Conservation (phyloP, 2,888 invertebrate genomes). For the Pollenia labialis region DNA sequence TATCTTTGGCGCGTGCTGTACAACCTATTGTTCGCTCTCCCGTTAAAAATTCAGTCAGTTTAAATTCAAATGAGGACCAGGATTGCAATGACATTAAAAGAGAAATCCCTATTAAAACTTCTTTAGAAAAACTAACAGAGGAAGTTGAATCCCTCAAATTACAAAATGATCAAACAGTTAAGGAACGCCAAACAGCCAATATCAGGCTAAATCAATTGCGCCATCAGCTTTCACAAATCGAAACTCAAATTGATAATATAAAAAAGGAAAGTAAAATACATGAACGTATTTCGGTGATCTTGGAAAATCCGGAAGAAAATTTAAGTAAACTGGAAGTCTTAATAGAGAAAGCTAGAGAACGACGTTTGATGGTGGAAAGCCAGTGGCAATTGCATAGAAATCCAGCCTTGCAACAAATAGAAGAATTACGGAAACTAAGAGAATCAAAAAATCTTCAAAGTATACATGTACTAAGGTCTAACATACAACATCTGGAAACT, state of each 20-base stretch:
- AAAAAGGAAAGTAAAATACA: constrained; percentile 85
- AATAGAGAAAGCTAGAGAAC: constrained; percentile 87
- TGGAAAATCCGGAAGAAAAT: constrained; percentile 88
- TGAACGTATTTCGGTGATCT: constrained; percentile 87
- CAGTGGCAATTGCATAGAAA: constrained; percentile 90
- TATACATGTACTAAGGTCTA: constrained; percentile 77
- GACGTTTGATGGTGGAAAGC: constrained; percentile 87
- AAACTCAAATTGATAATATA: constrained; percentile 79
- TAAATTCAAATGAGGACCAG: background rate
- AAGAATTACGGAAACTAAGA: constrained; percentile 76
- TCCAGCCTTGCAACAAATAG: constrained; percentile 86
- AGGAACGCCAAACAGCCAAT: constrained; percentile 74
- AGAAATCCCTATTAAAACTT: constrained; percentile 54
- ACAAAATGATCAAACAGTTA: constrained; percentile 74
- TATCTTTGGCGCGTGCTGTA: background rate
- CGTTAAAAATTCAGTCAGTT: background rate
- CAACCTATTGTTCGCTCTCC: background rate
- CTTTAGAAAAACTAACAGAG: constrained; percentile 74
- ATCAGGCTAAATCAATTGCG: constrained; percentile 74
- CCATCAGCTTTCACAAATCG: constrained; percentile 73
- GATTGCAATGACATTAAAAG: background rate
- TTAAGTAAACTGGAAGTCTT: constrained; percentile 86
- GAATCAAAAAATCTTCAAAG: constrained; percentile 80
- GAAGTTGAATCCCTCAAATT: constrained; percentile 76
- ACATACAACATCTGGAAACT: constrained; percentile 83